phyloP scores from a whole-genome alignment of 2,113 vertebrate genomes.

The human (Homo sapiens) region GRCh38 chr15:81605001-81605500 shows the following conservation, averaged over 20 bases:
- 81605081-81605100: neutral
- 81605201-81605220: neutral
- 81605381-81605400: neutral
- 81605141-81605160: neutral
- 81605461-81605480: neutral
- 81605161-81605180: neutral
- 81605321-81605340: neutral
- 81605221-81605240: fast-evolving
- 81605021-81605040: neutral
- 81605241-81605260: fast-evolving
- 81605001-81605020: neutral
- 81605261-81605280: neutral
- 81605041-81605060: neutral
- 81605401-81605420: neutral
- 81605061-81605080: neutral
- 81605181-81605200: neutral
- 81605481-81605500: neutral
- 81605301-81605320: too few species aligned
- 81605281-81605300: neutral
- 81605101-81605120: too few species aligned
- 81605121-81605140: neutral
- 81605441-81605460: neutral
- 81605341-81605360: neutral
- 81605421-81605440: neutral
- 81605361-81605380: neutral